Conservation (phyloP, 2,888 invertebrate species). For the Brachylomia viminalis region DNA sequence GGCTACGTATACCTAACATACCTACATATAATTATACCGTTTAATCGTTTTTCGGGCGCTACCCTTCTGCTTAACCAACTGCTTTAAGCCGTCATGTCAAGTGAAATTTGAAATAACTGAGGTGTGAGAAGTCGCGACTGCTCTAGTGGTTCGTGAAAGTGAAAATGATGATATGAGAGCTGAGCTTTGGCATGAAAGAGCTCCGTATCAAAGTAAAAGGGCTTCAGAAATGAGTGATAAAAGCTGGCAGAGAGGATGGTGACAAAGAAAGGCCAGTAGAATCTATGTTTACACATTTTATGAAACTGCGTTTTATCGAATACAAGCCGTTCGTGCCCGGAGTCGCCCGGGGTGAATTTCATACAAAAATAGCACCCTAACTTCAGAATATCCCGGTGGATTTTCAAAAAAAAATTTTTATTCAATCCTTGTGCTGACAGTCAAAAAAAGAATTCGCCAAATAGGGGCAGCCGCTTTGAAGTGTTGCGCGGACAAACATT, state of each 20-base stretch:
- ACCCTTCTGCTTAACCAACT: background rate
- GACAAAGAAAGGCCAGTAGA: background rate
- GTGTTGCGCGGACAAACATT: too few species aligned
- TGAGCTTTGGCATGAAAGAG: slow-evolving; percentile 4
- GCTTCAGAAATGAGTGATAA: background rate
- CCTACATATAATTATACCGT: background rate
- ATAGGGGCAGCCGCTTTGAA: too few species aligned
- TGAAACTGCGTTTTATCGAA: background rate
- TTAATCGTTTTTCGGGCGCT: background rate
- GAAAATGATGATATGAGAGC: slow-evolving; percentile 36
- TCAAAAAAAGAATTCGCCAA: too few species aligned
- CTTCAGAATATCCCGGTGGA: too few species aligned
- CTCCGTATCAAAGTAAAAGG: slow-evolving; percentile 25
- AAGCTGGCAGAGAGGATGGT: background rate
- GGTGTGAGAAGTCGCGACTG: slow-evolving; percentile 20
- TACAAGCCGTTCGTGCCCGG: too few species aligned
- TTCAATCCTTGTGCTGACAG: too few species aligned
- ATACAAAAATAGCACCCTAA: too few species aligned
- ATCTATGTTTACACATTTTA: background rate
- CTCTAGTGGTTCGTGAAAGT: slow-evolving; percentile 50
- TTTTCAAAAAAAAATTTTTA: too few species aligned
- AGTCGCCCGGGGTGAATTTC: too few species aligned
- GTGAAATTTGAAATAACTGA: slow-evolving; percentile 26
- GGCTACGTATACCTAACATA: background rate
- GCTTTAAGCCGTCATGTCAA: slow-evolving; percentile 11